Evolutionary conservation across 2,888 invertebrate species (phyloP).

Genomic region (Notodonta dromedarius): DNA sequence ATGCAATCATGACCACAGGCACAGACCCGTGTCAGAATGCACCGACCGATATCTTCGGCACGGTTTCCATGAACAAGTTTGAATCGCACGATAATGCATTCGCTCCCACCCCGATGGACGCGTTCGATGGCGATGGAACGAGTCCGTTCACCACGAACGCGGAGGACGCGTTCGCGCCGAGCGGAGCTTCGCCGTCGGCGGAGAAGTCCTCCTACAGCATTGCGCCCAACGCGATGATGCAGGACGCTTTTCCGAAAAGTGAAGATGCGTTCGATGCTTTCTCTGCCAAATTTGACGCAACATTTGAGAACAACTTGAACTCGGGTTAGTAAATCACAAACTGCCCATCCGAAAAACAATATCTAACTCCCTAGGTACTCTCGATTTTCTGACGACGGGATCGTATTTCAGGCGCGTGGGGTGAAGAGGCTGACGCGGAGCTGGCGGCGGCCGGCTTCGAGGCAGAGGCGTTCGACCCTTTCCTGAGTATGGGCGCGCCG

Average conservation of each 20-base stretch:
- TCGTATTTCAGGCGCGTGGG: constrained; percentile 64
- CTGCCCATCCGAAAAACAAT: not conserved
- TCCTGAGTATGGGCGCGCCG: constrained; percentile 91
- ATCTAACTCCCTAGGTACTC: not conserved
- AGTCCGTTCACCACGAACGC: constrained; percentile 28
- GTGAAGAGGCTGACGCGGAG: constrained; percentile 56
- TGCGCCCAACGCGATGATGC: constrained; percentile 55
- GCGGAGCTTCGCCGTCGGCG: constrained; percentile 30
- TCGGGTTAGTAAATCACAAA: constrained; percentile 53
- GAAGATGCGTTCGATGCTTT: constrained; percentile 92
- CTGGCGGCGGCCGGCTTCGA: constrained; percentile 87
- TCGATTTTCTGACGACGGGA: not conserved
- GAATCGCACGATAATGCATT: constrained; percentile 44
- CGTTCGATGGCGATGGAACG: constrained; percentile 31
- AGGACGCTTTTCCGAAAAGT: constrained; percentile 63
- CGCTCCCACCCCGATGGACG: constrained; percentile 26
- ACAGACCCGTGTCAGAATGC: constrained; percentile 35
- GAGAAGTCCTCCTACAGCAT: constrained; percentile 59
- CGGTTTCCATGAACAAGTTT: constrained; percentile 20
- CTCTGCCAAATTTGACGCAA: constrained; percentile 93
- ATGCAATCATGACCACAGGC: constrained; percentile 40
- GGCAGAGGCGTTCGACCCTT: constrained; percentile 91
- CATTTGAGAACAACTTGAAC: constrained; percentile 70
- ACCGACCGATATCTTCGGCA: constrained; percentile 33
- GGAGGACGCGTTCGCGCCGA: constrained; percentile 32